phyloP scores from a whole-genome alignment of 1,140 invertebrate species.

The Ptiloglossa arizonensis region DNA sequence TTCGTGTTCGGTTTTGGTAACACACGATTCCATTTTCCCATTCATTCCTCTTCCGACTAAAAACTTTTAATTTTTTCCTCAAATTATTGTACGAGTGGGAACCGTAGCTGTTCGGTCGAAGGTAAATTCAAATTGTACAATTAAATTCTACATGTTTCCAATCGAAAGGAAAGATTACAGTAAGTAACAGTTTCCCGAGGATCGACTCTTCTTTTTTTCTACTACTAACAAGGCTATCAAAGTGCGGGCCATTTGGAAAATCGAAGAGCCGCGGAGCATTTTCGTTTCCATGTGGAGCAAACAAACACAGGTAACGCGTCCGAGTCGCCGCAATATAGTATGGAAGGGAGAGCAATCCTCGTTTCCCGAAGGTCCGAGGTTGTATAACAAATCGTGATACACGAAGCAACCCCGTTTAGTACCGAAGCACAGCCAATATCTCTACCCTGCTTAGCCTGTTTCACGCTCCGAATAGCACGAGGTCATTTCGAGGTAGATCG shows the following conservation, averaged over 20 bases:
- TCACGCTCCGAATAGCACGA: slow-evolving; percentile 47
- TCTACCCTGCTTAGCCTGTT: slow-evolving; percentile 52
- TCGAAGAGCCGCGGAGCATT: slow-evolving; percentile 10
- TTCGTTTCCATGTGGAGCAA: background rate
- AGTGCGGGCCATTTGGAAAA: slow-evolving; percentile 34
- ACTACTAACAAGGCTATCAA: too few relatives aligned
- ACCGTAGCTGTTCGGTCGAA: too few relatives aligned
- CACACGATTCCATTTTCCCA: too few relatives aligned
- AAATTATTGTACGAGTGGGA: too few relatives aligned
- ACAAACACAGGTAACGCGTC: background rate
- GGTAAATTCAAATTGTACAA: too few relatives aligned
- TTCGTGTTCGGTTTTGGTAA: too few relatives aligned
- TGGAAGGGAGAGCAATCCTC: slow-evolving; percentile 22
- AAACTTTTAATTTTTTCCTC: too few relatives aligned
- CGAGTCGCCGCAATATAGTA: slow-evolving; percentile 18
- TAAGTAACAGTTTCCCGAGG: too few relatives aligned
- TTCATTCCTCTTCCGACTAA: too few relatives aligned
- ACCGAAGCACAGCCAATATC: slow-evolving; percentile 46
- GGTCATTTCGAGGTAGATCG: slow-evolving; percentile 52
- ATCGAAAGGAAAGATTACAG: too few relatives aligned
- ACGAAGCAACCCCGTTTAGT: slow-evolving; percentile 49
- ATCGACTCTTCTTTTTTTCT: too few relatives aligned
- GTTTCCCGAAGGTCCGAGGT: slow-evolving; percentile 33
- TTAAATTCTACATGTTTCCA: too few relatives aligned
- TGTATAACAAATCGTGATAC: slow-evolving; percentile 47